Evolutionary conservation across 2,797 vertebrate species (phyloP).

Genomic region (Lycodopsis pacificus): DNA sequence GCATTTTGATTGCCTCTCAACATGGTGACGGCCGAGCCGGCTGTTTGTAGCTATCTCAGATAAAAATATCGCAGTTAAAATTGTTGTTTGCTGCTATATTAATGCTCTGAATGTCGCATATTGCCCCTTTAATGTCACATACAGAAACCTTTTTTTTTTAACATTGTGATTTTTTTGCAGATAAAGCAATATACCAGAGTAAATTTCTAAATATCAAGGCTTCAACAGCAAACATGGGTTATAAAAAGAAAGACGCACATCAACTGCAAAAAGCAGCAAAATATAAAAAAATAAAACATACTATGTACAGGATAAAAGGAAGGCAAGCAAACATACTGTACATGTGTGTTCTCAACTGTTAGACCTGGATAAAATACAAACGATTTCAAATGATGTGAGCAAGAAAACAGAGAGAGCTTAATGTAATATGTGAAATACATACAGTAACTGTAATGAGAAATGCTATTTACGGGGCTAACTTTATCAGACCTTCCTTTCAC

Average conservation of each 20-base stretch:
- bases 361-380: conserved; percentile 24
- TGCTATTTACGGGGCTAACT: background rate
- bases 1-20: background rate
- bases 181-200: conserved; percentile 19
- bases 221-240: conserved; percentile 35
- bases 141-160: background rate
- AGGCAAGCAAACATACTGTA: conserved; percentile 25
- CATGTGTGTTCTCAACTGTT: conserved; percentile 31
- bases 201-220: conserved; percentile 48
- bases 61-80: background rate
- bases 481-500: background rate
- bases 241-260: conserved; percentile 22
- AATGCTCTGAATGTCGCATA: background rate
- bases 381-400: conserved; percentile 30
- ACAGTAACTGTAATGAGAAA: background rate
- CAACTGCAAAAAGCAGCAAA: conserved; percentile 3
- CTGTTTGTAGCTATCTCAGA: background rate
- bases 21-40: background rate
- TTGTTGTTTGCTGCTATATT: background rate
- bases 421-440: background rate
- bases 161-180: conserved; percentile 7
- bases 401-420: background rate
- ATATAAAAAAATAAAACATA: background rate
- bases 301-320: conserved; percentile 9
- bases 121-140: conserved; percentile 14